These are phyloP conservation scores for Noctuana brunneofusca DNA, from an alignment of 2,888 invertebrate species.

Conservation along the genomic window DNA sequence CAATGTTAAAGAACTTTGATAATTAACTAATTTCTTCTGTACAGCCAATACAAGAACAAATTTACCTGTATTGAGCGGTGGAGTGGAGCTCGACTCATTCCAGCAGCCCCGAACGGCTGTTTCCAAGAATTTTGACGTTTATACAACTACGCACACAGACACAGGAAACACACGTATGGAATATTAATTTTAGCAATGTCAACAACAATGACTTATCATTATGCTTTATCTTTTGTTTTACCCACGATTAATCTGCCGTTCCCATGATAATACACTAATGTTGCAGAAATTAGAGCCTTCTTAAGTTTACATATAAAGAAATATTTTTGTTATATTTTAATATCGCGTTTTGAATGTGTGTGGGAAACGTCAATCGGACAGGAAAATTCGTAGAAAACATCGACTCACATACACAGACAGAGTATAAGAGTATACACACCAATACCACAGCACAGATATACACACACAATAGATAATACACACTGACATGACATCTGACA, in stretches of 20 bases:
- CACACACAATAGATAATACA: neutral
- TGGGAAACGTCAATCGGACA: slow-evolving; percentile 29
- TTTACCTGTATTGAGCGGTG: slow-evolving; percentile 67
- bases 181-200: slow-evolving; percentile 68
- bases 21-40: slow-evolving; percentile 8
- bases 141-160: slow-evolving; percentile 52
- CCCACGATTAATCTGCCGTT: slow-evolving; percentile 22
- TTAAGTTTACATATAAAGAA: slow-evolving; percentile 32
- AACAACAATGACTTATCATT: slow-evolving; percentile 59
- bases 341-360: slow-evolving; percentile 11
- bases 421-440: too few relatives aligned
- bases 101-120: slow-evolving; percentile 50
- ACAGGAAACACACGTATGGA: slow-evolving; percentile 48
- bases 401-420: slow-evolving; percentile 26
- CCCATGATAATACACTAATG: slow-evolving; percentile 18
- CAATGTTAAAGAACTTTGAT: slow-evolving; percentile 36
- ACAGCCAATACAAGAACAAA: slow-evolving; percentile 33
- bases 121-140: slow-evolving; percentile 73
- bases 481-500: slow-evolving; percentile 3
- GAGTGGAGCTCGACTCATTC: slow-evolving; percentile 46
- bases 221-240: slow-evolving; percentile 40
- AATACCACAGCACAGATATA: too few relatives aligned
- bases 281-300: slow-evolving; percentile 20
- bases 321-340: slow-evolving; percentile 2
- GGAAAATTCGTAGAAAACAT: slow-evolving; percentile 28